A percentile compares a stretch with the other conserved stretches of the same genome.
Conservation (phyloP, 2,888 invertebrate species). For the Noctua pronuba region DNA sequence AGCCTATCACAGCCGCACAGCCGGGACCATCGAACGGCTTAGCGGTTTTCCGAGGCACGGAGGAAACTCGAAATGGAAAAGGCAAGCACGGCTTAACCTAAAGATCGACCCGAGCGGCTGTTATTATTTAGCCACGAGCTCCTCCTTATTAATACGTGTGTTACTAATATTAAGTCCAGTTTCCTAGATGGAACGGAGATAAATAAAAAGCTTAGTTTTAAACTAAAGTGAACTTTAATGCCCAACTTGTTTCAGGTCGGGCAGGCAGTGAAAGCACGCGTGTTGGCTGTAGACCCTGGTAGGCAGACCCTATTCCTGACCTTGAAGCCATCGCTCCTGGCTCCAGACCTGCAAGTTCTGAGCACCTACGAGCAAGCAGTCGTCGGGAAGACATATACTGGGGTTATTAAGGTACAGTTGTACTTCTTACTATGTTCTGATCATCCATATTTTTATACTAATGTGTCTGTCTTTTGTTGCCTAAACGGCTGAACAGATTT, state of each 20-base stretch:
- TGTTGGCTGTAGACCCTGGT: constrained; percentile 87
- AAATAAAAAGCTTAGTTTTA: not conserved
- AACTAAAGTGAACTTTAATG: not conserved
- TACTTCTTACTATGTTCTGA: not conserved
- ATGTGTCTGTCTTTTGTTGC: not conserved
- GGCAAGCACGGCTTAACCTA: not conserved
- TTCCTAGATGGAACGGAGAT: too few relatives aligned
- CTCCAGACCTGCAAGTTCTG: constrained; percentile 88
- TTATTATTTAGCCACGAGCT: too few relatives aligned
- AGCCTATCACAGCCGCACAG: too few relatives aligned
- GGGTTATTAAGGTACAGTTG: constrained; percentile 86
- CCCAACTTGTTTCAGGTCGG: constrained; percentile 79
- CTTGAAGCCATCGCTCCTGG: constrained; percentile 92
- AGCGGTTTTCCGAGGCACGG: too few relatives aligned
- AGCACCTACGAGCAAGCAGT: constrained; percentile 86
- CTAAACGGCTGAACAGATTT: not conserved
- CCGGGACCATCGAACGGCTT: too few relatives aligned
- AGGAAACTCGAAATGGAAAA: too few relatives aligned
- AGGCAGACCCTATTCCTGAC: constrained; percentile 91
- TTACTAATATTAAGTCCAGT: too few relatives aligned
- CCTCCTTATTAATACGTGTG: too few relatives aligned
- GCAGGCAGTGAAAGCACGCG: constrained; percentile 90
- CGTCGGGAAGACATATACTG: constrained; percentile 89
- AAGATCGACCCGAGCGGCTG: too few relatives aligned
- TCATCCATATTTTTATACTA: not conserved